phyloP scores from a whole-genome alignment of 1,140 invertebrate genomes.

The Neotoxoptera formosana region DNA sequence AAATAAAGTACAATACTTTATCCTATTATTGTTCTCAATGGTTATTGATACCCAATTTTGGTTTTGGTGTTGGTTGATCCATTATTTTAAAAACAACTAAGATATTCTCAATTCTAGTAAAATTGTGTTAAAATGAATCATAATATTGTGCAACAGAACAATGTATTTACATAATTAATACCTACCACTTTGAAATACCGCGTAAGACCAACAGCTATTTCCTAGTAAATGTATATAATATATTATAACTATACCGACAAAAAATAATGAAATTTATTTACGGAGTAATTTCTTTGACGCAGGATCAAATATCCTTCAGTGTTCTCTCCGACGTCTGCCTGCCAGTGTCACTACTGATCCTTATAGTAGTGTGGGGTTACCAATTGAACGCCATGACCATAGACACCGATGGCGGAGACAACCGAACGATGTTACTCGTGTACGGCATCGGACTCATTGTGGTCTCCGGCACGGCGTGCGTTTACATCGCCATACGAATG shows the following conservation, averaged over 20 bases:
- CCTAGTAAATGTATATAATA: not conserved
- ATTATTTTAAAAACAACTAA: not conserved
- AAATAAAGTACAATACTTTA: not conserved
- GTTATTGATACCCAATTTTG: not conserved
- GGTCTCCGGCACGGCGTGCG: slow-evolving; percentile 18
- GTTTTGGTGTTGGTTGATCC: not conserved
- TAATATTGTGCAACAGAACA: not conserved
- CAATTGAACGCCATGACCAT: slow-evolving; percentile 9
- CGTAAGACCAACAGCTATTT: not conserved
- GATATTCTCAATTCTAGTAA: not conserved
- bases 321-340: slow-evolving; percentile 2
- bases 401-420: not conserved
- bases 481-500: slow-evolving; percentile 7
- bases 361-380: not conserved
- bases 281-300: not conserved
- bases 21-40: not conserved
- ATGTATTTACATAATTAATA: not conserved
- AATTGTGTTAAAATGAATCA: not conserved
- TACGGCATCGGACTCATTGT: slow-evolving; percentile 30
- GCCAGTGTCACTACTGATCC: not conserved
- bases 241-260: not conserved
- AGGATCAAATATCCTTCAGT: slow-evolving; percentile 25
- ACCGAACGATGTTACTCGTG: not conserved
- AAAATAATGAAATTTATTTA: not conserved
- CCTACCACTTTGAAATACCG: not conserved